phyloP scores from a whole-genome alignment of 2,797 vertebrate species.

The Lutjanus argentimaculatus region DNA sequence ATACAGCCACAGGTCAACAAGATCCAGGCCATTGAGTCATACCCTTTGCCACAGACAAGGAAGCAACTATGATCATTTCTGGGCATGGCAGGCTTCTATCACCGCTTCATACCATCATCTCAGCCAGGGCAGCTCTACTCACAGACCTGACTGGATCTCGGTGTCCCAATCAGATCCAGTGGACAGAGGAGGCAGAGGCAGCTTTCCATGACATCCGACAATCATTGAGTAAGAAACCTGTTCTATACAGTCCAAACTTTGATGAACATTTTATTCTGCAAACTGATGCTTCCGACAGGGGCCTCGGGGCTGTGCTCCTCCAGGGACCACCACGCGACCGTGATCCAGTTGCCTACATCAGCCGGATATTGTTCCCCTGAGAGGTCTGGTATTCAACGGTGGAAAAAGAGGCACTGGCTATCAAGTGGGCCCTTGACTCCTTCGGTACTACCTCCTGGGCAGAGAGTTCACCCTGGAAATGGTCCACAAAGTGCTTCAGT shows the following conservation, averaged over 20 bases:
- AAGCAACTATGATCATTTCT: not conserved
- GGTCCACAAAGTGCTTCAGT: not conserved
- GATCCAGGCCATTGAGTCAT: not conserved
- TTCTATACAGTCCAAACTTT: conserved; percentile 20
- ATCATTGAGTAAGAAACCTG: conserved; percentile 6
- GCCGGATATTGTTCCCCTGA: not conserved
- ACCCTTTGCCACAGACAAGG: not conserved
- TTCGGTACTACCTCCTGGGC: not conserved
- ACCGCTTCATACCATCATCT: not conserved
- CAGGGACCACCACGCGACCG: not conserved
- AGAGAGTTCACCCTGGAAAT: not conserved
- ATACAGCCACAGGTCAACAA: not conserved
- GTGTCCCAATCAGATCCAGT: not conserved
- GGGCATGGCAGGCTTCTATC: not conserved
- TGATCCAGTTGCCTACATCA: not conserved
- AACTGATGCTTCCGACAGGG: not conserved
- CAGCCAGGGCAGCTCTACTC: not conserved
- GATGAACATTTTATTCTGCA: conserved; percentile 6
- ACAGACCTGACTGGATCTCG: not conserved
- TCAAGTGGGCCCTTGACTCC: not conserved
- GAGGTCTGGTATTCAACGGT: not conserved
- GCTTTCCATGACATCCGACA: not conserved
- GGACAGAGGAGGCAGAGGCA: conserved; percentile 1
- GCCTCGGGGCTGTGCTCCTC: not conserved
- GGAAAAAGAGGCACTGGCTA: not conserved